phyloP scores from a whole-genome alignment of 2,113 vertebrate species.

The Brienomyrus longianalis region DNA sequence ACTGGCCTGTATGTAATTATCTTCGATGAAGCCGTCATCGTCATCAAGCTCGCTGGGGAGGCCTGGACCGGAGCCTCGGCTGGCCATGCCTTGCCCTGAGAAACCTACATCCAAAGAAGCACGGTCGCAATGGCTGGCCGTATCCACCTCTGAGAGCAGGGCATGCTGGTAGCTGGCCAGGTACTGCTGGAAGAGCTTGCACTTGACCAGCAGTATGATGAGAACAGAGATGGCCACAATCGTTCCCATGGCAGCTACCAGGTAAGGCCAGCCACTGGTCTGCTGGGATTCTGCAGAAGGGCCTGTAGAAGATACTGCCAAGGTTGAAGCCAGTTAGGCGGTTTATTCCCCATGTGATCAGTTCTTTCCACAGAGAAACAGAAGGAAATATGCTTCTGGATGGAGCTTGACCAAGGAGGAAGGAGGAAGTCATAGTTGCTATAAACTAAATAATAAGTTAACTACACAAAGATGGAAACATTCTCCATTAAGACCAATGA shows the following conservation, averaged over 20 bases:
- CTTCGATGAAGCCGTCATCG: slow-evolving; percentile 83
- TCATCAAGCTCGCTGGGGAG: slow-evolving; percentile 53
- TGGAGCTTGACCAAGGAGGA: neutral
- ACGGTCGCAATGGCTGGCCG: slow-evolving; percentile 47
- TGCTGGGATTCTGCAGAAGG: neutral
- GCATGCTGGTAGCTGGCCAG: slow-evolving; percentile 74
- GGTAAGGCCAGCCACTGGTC: slow-evolving; percentile 55
- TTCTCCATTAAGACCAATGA: neutral
- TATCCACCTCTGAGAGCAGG: slow-evolving; percentile 57
- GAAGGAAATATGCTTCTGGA: neutral
- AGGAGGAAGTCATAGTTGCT: neutral
- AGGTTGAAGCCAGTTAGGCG: neutral
- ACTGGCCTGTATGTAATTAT: slow-evolving; percentile 85
- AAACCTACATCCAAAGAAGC: slow-evolving; percentile 17
- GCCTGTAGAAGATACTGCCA: neutral
- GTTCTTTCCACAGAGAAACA: neutral
- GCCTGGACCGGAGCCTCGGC: neutral
- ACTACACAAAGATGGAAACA: neutral
- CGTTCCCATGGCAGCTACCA: slow-evolving; percentile 64
- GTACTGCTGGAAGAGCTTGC: slow-evolving; percentile 71
- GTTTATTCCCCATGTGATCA: neutral
- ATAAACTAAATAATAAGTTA: neutral
- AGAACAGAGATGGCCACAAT: slow-evolving; percentile 65
- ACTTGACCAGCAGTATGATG: slow-evolving; percentile 67
- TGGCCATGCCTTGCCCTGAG: slow-evolving; percentile 22